These are phyloP conservation scores for Brachionus plicatilis DNA, from an alignment of 1,140 invertebrate species.

Conservation along the genomic window DNA sequence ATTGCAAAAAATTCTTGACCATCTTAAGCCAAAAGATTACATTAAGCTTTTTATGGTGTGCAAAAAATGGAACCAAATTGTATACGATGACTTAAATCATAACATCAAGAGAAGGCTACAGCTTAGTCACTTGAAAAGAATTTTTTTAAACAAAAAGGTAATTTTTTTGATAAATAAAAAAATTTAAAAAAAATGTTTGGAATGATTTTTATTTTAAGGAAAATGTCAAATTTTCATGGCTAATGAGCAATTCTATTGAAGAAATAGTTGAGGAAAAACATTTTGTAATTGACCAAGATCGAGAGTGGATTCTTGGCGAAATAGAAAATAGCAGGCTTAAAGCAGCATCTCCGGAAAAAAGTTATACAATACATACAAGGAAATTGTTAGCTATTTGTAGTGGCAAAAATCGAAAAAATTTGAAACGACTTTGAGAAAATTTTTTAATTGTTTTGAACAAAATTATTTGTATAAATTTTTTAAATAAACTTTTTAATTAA, in stretches of 20 bases:
- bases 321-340: not conserved
- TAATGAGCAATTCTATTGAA: not conserved
- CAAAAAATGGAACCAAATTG: not conserved
- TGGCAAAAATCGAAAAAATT: not conserved
- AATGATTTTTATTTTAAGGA: not conserved
- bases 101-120: not conserved
- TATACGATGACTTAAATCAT: not conserved
- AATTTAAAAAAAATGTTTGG: not conserved
- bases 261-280: not conserved
- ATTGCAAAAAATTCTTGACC: not conserved
- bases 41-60: not conserved
- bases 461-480: not conserved
- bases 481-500: not conserved
- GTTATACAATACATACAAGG: not conserved
- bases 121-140: not conserved
- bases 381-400: not conserved
- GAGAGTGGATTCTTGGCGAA: not conserved
- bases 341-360: not conserved
- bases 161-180: not conserved
- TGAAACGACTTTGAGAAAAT: not conserved
- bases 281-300: not conserved
- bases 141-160: not conserved
- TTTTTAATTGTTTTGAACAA: conserved; percentile 10
- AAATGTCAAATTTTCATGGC: not conserved
- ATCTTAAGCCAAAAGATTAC: not conserved